Conservation (phyloP, 2,797 vertebrate genomes). For the Helarctos malayanus region DNA sequence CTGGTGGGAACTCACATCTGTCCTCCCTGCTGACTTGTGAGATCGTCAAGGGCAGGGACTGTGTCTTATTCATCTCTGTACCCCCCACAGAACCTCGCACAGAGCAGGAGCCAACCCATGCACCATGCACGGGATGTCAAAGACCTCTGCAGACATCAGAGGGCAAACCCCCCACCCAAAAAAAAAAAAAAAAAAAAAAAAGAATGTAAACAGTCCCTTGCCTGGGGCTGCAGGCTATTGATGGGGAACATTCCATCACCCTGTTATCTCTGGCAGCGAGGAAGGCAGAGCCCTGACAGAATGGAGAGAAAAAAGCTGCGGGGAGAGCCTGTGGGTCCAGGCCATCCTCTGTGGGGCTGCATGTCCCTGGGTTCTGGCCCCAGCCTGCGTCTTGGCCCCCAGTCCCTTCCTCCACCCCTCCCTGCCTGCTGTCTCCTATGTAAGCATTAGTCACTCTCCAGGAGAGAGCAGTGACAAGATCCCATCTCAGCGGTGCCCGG, state of each 20-base stretch:
- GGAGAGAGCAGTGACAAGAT: background rate
- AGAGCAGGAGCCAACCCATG: background rate
- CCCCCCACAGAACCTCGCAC: background rate
- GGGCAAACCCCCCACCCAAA: background rate
- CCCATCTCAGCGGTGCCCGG: background rate
- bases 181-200: too few relatives aligned
- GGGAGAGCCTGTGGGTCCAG: rapidly evolving
- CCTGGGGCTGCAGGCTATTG: background rate
- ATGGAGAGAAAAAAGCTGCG: background rate
- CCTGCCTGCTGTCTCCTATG: background rate
- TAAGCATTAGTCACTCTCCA: background rate
- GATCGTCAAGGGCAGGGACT: conserved; percentile 24
- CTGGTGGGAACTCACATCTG: background rate
- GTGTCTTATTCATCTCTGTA: background rate
- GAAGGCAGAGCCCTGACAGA: background rate
- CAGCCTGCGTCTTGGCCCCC: background rate
- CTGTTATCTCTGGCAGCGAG: background rate
- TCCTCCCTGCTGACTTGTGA: background rate
- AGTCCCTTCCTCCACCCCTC: background rate
- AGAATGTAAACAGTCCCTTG: background rate
- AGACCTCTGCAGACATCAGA: conserved; percentile 59
- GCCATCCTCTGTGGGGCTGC: background rate
- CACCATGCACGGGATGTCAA: background rate
- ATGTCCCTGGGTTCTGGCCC: rapidly evolving
- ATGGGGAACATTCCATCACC: background rate